These are phyloP conservation scores for Phenacoccus solenopsis DNA, from an alignment of 1,140 invertebrate species.

Conservation along the genomic window DNA sequence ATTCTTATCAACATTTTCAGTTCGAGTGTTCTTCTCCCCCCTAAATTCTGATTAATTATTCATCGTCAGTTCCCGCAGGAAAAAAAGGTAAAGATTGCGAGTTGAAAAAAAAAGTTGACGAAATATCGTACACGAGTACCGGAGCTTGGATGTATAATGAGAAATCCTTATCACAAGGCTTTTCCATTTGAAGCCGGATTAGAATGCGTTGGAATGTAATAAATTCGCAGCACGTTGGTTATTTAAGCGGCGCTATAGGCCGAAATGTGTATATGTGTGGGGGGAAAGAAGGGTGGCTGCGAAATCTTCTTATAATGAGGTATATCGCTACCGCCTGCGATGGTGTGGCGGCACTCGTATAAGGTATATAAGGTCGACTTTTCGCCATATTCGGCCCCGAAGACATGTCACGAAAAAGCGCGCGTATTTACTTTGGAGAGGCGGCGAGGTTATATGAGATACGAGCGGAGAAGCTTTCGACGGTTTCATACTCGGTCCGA, in stretches of 20 bases:
- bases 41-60: too few relatives aligned
- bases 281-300: neutral
- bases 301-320: constrained; percentile 2
- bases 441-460: neutral
- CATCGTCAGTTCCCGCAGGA: too few relatives aligned
- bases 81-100: too few relatives aligned
- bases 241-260: neutral
- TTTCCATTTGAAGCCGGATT: neutral
- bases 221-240: neutral
- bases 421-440: neutral
- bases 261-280: neutral
- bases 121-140: too few relatives aligned
- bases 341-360: too few relatives aligned
- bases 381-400: neutral
- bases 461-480: neutral
- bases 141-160: too few relatives aligned
- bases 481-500: neutral
- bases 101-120: too few relatives aligned
- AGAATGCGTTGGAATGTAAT: neutral
- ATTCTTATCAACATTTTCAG: too few relatives aligned
- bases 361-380: neutral
- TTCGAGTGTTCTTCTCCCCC: too few relatives aligned
- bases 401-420: neutral
- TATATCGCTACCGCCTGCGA: neutral
- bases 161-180: constrained; percentile 1